Evolutionary conservation across 2,797 vertebrate species (phyloP), one percentile per base, ranked within the genome.

Genomic region (Chelidonichthys spinosus): DNA sequence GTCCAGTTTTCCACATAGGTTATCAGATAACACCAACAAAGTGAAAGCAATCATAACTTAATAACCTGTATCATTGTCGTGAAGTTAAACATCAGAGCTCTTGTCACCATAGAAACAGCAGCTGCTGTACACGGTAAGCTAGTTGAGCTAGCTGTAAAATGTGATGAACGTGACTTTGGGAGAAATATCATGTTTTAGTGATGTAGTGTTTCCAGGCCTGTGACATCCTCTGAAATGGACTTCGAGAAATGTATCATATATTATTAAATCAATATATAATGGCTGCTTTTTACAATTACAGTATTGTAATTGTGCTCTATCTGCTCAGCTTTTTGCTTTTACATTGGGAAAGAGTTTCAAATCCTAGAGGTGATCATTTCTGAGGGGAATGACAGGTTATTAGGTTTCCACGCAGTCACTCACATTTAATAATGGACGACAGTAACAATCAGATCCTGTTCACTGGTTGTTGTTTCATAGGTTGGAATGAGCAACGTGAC

Each of bases 401-500:
- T 59, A 42, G 13, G 17, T 69, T 63, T 72, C 52, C 43, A 43
- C 4, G n/a, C 42, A 49, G 15, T 14, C 68, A 40, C 56, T 69
- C 40, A 59, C 42, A 32, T 80, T 56, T 63, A 66, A 52, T 39
- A 61, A 52, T 39, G 6, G 14, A 36, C 11, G 66, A 58, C 8
- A 6, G n/a, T 25, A 43, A 15, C 7, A 25, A 63, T 65, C 35
- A 64, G 52, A 46, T 61, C 56, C 49, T 13, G 11, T 15, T 81
- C 68, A 32, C 61, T 47, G 40, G 35, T 60, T 76, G 65, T 58
- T 80, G 63, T 72, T 84, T 73, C 4, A 14, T 59, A 14, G 62
- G 67, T 81, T 42, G 40, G 65, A 81, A 52, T 18, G n/a, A 76
- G 61, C 40, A 17, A 63, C 58, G 37, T 71, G 65, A 84, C 63